These are phyloP conservation scores for Cephus nigrinus DNA, from an alignment of 2,888 invertebrate genomes.

Conservation along the genomic window DNA sequence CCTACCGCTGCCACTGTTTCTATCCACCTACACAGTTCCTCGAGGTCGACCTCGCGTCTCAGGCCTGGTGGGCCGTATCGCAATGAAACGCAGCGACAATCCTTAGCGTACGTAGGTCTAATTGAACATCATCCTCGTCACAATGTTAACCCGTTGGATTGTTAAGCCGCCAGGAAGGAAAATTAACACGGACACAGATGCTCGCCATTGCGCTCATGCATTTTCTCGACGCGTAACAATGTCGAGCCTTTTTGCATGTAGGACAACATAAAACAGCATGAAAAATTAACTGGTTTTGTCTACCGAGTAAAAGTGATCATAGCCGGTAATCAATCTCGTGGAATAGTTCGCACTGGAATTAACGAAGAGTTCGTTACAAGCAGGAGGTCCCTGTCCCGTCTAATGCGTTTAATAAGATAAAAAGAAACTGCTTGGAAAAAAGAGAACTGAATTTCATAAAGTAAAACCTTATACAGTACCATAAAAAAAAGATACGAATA, in stretches of 20 bases:
- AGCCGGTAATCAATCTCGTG: neutral
- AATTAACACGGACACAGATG: neutral
- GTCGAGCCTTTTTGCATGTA: neutral
- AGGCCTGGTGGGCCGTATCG: neutral
- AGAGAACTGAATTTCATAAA: neutral
- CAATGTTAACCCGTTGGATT: neutral
- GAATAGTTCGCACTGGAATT: neutral
- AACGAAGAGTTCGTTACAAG: neutral
- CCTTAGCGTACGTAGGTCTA: neutral
- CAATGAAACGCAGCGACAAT: neutral
- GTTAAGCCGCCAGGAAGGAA: neutral
- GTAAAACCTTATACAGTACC: neutral
- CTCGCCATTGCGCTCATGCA: neutral
- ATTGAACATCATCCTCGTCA: neutral
- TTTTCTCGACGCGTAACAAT: neutral
- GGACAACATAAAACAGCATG: neutral
- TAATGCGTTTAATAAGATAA: neutral
- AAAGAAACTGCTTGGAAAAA: neutral
- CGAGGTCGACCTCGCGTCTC: neutral
- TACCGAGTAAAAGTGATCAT: neutral
- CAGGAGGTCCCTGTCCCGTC: neutral
- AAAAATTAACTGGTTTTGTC: neutral
- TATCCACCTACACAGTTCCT: slow-evolving; percentile 1
- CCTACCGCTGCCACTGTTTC: slow-evolving; percentile 23
- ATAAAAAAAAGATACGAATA: neutral